These are phyloP conservation scores for Argyresthia albistria DNA, from an alignment of 2,888 invertebrate species.

Conservation along the genomic window DNA sequence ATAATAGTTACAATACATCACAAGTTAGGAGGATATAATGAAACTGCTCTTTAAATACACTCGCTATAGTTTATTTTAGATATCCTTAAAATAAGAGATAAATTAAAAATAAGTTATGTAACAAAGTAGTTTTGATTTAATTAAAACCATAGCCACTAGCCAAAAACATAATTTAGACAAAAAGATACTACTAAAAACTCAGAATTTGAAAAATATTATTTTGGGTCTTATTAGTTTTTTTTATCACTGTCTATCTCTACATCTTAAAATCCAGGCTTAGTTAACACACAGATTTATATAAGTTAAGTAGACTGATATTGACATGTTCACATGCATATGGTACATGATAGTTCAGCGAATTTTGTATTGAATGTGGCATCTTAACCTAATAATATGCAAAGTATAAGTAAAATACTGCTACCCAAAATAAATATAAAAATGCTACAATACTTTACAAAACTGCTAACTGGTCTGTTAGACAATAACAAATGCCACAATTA, in stretches of 20 bases:
- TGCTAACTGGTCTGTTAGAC: conserved; percentile 16
- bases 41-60: conserved; percentile 20
- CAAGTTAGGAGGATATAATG: no score
- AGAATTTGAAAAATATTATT: conserved; percentile 3
- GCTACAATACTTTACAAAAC: neutral
- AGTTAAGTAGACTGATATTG: no score
- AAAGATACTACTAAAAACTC: neutral
- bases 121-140: conserved; percentile 34
- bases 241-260: neutral
- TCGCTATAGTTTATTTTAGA: conserved; percentile 22
- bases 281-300: no score
- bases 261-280: no score
- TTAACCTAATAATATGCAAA: conserved; percentile 6
- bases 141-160: conserved; percentile 17
- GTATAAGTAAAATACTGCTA: neutral
- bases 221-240: neutral
- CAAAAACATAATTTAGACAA: conserved; percentile 9
- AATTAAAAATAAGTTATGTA: conserved; percentile 25
- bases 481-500: no score
- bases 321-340: no score
- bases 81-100: conserved; percentile 42
- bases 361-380: neutral
- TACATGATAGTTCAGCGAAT: no score
- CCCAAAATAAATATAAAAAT: neutral
- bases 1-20: conserved; percentile 1